phyloP scores from a whole-genome alignment of 2,888 invertebrate genomes.

The Dioctria rufipes region DNA sequence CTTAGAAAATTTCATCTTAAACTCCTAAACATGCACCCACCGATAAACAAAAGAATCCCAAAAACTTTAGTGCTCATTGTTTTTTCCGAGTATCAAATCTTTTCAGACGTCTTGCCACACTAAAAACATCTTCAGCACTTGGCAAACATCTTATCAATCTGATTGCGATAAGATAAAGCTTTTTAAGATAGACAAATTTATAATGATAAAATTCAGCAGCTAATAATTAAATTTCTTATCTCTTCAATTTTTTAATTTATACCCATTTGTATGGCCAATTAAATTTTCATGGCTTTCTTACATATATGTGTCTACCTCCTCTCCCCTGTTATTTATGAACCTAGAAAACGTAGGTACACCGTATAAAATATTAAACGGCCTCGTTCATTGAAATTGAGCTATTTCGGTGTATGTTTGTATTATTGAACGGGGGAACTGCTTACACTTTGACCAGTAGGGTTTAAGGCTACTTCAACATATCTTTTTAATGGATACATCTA shows the following conservation, averaged over 20 bases:
- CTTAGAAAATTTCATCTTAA: neutral
- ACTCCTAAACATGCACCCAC: neutral
- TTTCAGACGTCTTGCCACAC: neutral
- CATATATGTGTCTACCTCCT: too few species aligned
- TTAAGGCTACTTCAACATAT: neutral
- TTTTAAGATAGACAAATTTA: neutral
- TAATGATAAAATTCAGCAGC: too few species aligned
- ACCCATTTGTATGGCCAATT: too few species aligned
- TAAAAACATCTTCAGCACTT: neutral
- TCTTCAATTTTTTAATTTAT: too few species aligned
- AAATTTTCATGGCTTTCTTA: too few species aligned
- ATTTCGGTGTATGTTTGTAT: neutral
- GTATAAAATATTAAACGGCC: neutral
- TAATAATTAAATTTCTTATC: too few species aligned
- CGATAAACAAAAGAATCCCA: neutral
- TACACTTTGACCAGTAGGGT: neutral
- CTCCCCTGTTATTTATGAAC: too few species aligned
- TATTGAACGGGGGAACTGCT: neutral
- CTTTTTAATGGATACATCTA: neutral
- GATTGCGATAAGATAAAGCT: conserved; percentile 2
- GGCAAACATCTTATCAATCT: conserved; percentile 3
- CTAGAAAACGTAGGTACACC: neutral
- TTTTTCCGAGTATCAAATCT: neutral
- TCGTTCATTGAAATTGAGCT: neutral
- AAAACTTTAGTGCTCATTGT: neutral